Evolutionary conservation across 2,797 vertebrate species (phyloP), one percentile per base, ranked within the genome.

Genomic region (Sciurus carolinensis): DNA sequence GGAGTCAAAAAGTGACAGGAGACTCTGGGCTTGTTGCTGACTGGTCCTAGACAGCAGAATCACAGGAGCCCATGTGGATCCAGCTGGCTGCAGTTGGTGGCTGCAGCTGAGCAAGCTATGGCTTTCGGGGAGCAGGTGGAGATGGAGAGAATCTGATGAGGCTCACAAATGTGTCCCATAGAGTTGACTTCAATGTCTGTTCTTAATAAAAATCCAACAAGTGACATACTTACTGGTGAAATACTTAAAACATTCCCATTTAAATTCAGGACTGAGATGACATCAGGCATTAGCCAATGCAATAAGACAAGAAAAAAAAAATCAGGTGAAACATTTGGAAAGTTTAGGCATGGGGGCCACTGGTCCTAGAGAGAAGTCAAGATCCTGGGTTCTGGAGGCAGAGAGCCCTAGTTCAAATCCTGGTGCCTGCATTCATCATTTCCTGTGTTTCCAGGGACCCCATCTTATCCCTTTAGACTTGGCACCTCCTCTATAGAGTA

Each of bases 221-320:
- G 54, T 28, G 4, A 50, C 15, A 1, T 22, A 30, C 24, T 17
- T 26, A 50, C 18, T 33, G 8, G 47, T 52, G 10, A 64, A 22
- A 39, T 30, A 30, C 18, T 67, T 44, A 62, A 62, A 83, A 69
- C 7, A 84, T 72, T 69, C 26, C 26, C 22, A 17, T 47, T 39
- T 30, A 67, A 57, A 89, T 89, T 64, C 47, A 59, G 52, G 36
- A 72, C 30, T 3, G 52, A 80, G 28, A 64, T 73, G 20, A 69
- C 47, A 26, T 92, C 67, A 77, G n/a, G 14, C 17, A 59, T 36
- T 44, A 44, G 8, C 47, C 85, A 77, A 73, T 59, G 93, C 94
- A 91, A 87, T 90, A 94, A 86, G 94, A 73, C n/a, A 87, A 94
- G 91, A 86, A 94, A 94, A 82, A 54, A 57, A 73, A 39, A 24